A percentile compares a stretch with the other conserved stretches of the same genome.
phyloP scores from a whole-genome alignment of 2,797 vertebrate genomes.

The Lithobates pipiens region DNA sequence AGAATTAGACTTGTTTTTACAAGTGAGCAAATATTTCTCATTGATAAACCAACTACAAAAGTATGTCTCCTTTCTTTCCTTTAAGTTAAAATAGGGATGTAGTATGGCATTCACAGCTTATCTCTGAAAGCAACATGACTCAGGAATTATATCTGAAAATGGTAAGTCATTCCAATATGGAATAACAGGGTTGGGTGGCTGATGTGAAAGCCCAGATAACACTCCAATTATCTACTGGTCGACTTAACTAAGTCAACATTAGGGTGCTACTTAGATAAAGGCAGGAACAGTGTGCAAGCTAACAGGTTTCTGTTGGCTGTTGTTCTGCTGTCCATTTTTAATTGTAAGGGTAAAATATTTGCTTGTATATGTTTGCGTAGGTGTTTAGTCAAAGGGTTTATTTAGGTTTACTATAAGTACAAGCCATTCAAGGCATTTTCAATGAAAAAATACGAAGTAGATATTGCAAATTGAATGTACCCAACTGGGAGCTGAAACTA shows the following conservation, averaged over 20 bases:
- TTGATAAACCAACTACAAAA: background rate
- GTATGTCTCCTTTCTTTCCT: background rate
- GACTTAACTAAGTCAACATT: conserved; percentile 54
- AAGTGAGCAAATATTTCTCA: background rate
- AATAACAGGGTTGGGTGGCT: conserved; percentile 51
- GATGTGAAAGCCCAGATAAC: conserved; percentile 58
- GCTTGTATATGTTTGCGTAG: background rate
- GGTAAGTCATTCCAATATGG: conserved; percentile 28
- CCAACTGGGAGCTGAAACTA: background rate
- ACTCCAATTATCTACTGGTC: conserved; percentile 22
- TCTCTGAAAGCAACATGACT: conserved; percentile 46
- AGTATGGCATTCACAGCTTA: conserved; percentile 14
- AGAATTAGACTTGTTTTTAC: background rate
- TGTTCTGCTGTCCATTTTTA: background rate
- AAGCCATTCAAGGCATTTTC: no score
- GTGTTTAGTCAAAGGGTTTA: background rate
- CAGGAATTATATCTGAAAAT: conserved; percentile 34
- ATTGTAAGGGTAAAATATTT: background rate
- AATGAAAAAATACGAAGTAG: background rate
- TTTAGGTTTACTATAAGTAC: background rate
- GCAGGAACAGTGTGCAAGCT: conserved; percentile 11
- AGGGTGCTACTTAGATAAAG: conserved; percentile 34
- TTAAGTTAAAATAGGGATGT: conserved; percentile 1
- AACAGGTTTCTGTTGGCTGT: conserved; percentile 52
- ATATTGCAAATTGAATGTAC: background rate